A percentile compares a stretch with the other conserved stretches of the same genome.
phyloP scores from a whole-genome alignment of 30 jellyfish, hydroid and myxozoan species.

The Aurelia aurita region DNA sequence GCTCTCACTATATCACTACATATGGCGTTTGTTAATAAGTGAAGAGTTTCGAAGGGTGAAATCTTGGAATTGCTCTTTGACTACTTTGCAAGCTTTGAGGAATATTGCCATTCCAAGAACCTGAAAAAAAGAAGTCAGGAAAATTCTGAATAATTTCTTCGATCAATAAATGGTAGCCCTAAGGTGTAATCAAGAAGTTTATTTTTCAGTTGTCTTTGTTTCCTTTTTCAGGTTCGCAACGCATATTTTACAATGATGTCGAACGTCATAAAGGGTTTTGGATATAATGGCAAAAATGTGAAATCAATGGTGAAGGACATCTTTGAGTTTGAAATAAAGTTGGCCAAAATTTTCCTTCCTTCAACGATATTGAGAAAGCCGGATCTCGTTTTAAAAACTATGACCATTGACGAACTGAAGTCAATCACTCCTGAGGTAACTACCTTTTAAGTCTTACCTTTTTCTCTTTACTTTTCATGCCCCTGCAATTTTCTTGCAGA shows the following conservation, averaged over 20 bases:
- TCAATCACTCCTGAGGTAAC: conserved; percentile 53
- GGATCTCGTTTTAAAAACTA: conserved; percentile 13
- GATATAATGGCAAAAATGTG: conserved; percentile 4
- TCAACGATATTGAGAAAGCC: conserved; percentile 10
- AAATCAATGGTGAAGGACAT: conserved; percentile 7
- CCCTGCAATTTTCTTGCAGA: neutral
- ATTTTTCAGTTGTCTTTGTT: neutral
- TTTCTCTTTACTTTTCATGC: neutral
- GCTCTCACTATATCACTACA: no score
- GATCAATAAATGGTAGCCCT: no score
- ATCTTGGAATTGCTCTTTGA: no score
- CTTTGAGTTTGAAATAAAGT: conserved; percentile 40
- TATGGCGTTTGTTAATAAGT: no score
- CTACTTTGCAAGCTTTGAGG: no score
- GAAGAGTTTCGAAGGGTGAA: no score
- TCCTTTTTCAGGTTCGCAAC: conserved; percentile 26
- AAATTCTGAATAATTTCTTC: no score
- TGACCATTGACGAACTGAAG: neutral
- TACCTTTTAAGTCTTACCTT: neutral
- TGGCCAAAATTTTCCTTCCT: conserved; percentile 54
- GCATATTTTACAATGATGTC: conserved; percentile 33
- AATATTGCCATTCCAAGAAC: no score
- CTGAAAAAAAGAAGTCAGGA: no score
- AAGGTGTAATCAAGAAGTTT: no score
- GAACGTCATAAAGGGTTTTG: conserved; percentile 26